These are phyloP conservation scores for Adelges cooleyi DNA, from an alignment of 1,140 invertebrate species.

Conservation along the genomic window DNA sequence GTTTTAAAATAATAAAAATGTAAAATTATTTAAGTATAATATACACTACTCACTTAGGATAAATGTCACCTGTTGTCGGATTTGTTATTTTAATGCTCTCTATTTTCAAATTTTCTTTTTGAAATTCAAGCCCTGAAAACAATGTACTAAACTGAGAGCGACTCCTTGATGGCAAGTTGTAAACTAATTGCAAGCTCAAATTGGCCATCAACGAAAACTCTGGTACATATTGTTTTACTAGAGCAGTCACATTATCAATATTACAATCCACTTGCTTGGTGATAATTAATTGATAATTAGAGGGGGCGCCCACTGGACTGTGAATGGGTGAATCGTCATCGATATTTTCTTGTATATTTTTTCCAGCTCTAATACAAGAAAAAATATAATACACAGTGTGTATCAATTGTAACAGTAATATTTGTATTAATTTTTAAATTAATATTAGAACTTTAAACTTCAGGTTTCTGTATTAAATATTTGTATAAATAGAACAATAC, in stretches of 20 bases:
- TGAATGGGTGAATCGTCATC: background rate
- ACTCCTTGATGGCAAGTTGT: background rate
- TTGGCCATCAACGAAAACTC: slow-evolving; percentile 1
- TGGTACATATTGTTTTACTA: slow-evolving; percentile 12
- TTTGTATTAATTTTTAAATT: no score
- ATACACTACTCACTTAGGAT: slow-evolving; percentile 43
- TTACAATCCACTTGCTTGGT: background rate
- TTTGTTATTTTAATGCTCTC: slow-evolving; percentile 35
- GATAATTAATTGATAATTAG: slow-evolving; percentile 10
- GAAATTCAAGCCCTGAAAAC: slow-evolving; percentile 8
- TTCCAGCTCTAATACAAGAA: slow-evolving; percentile 2
- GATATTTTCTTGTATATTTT: background rate
- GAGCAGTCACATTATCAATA: background rate
- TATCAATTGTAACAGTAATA: no score
- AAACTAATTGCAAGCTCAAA: background rate
- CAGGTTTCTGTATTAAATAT: no score
- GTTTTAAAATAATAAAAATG: no score
- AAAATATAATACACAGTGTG: no score
- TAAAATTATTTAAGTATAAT: slow-evolving; percentile 36
- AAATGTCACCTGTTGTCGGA: slow-evolving; percentile 46
- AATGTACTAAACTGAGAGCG: background rate
- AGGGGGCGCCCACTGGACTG: background rate
- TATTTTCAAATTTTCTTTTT: background rate
- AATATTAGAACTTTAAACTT: no score
- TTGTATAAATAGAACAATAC: no score